These are phyloP conservation scores for Polydesmus complanatus DNA, from an alignment of 2,888 invertebrate species.

Conservation along the genomic window DNA sequence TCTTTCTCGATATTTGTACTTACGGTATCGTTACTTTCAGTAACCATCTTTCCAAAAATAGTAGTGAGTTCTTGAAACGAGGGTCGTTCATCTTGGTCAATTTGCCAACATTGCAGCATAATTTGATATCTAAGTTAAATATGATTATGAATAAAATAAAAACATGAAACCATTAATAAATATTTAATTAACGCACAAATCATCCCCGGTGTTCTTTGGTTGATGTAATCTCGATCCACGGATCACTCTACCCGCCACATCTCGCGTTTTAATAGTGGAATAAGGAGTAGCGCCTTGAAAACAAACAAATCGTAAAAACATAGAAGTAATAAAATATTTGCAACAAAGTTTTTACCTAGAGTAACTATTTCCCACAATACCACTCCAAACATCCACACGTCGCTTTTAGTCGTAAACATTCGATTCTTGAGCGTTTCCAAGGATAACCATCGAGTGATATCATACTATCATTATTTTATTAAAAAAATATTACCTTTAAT, in stretches of 20 bases:
- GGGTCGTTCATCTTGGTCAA: slow-evolving; percentile 65
- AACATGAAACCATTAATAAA: not conserved
- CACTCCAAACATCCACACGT: slow-evolving; percentile 71
- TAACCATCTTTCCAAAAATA: slow-evolving; percentile 20
- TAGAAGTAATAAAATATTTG: not conserved
- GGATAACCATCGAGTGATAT: slow-evolving; percentile 64
- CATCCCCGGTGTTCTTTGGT: slow-evolving; percentile 51
- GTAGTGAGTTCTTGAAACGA: slow-evolving; percentile 37
- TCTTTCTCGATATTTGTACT: not conserved
- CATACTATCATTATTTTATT: slow-evolving; percentile 39
- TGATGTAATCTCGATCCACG: slow-evolving; percentile 59
- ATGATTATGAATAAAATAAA: not conserved
- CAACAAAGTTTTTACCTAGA: slow-evolving; percentile 39
- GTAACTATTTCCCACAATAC: slow-evolving; percentile 69
- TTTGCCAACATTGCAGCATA: slow-evolving; percentile 70
- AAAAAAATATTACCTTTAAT: too few species aligned
- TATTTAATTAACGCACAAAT: slow-evolving; percentile 7
- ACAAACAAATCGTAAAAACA: slow-evolving; percentile 2
- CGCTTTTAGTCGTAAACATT: slow-evolving; percentile 53
- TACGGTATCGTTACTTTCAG: slow-evolving; percentile 10
- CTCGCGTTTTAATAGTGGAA: slow-evolving; percentile 49
- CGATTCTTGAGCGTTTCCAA: slow-evolving; percentile 56
- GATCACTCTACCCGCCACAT: slow-evolving; percentile 51
- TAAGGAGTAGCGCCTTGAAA: slow-evolving; percentile 56
- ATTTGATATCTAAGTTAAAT: slow-evolving; percentile 43